Evolutionary conservation across 2,113 vertebrate genomes (phyloP).

Genomic region (Protomyctophum bolini): DNA sequence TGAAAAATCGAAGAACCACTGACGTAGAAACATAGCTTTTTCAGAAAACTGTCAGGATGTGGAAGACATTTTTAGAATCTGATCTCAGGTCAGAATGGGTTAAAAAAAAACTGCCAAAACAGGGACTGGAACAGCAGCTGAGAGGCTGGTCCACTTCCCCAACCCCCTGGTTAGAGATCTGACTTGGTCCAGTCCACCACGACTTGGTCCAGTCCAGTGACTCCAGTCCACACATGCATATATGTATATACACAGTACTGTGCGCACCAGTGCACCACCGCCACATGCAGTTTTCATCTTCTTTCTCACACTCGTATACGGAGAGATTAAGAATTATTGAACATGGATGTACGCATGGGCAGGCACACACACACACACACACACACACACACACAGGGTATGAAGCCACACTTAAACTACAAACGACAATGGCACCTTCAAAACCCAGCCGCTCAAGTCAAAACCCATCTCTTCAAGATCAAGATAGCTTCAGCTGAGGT

Average conservation of each 20-base stretch:
- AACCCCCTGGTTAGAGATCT: slow-evolving; percentile 10
- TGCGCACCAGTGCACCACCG: slow-evolving; percentile 9
- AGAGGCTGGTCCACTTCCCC: slow-evolving; percentile 53
- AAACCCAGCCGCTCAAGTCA: too few relatives aligned
- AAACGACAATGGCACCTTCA: not conserved
- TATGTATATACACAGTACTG: slow-evolving; percentile 3
- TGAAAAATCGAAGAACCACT: too few relatives aligned
- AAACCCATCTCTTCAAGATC: too few relatives aligned
- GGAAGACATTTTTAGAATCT: too few relatives aligned
- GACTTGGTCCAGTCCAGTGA: too few relatives aligned
- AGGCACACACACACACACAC: not conserved
- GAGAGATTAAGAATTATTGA: not conserved
- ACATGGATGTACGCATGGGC: not conserved
- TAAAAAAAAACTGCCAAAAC: slow-evolving; percentile 34
- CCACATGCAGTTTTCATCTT: slow-evolving; percentile 28
- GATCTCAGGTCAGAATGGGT: too few relatives aligned
- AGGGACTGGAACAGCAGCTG: slow-evolving; percentile 20
- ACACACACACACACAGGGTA: not conserved
- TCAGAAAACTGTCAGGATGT: too few relatives aligned
- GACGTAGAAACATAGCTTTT: too few relatives aligned
- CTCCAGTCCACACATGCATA: slow-evolving; percentile 26
- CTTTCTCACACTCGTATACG: slow-evolving; percentile 32
- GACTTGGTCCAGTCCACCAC: slow-evolving; percentile 2
- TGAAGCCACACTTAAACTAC: not conserved
- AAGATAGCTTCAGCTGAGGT: too few relatives aligned